phyloP scores from a whole-genome alignment of 2,888 invertebrate genomes.

The Gryllus longicercus region DNA sequence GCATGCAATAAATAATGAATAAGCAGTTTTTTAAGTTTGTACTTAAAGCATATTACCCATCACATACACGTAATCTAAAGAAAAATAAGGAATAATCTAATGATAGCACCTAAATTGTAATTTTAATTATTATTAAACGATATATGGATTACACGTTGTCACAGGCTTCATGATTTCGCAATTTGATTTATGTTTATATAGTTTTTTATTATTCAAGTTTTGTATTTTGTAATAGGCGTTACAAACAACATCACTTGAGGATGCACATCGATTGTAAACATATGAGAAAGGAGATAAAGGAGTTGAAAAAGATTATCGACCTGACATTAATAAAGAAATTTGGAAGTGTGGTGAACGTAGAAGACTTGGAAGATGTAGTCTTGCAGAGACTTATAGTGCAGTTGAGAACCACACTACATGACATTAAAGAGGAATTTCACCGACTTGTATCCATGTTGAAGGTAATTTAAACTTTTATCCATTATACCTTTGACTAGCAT shows the following conservation, averaged over 20 bases:
- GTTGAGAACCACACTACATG: conserved; percentile 51
- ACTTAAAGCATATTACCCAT: no score
- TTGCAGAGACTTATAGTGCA: conserved; percentile 55
- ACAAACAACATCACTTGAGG: conserved; percentile 63
- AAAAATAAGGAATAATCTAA: no score
- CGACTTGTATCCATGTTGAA: conserved; percentile 48
- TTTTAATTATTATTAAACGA: no score
- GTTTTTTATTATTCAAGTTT: not conserved
- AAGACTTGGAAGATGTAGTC: conserved; percentile 56
- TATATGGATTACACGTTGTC: no score
- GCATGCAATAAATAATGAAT: no score
- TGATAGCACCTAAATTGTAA: no score
- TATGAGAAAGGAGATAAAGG: conserved; percentile 60
- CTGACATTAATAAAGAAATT: conserved; percentile 57
- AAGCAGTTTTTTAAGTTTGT: no score
- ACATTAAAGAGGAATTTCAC: conserved; percentile 50
- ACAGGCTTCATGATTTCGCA: no score
- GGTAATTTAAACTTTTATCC: conserved; percentile 39
- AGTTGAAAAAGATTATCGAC: conserved; percentile 54
- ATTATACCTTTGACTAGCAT: no score
- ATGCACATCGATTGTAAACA: conserved; percentile 67
- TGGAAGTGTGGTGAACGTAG: conserved; percentile 53
- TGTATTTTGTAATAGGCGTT: conserved; percentile 51
- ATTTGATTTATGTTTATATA: no score
- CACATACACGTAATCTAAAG: no score